Percentiles rank a stretch among this genome's conserved stretches.
Evolutionary conservation across 2,113 vertebrate species (phyloP).

Genomic region (Diadophis punctatus): DNA sequence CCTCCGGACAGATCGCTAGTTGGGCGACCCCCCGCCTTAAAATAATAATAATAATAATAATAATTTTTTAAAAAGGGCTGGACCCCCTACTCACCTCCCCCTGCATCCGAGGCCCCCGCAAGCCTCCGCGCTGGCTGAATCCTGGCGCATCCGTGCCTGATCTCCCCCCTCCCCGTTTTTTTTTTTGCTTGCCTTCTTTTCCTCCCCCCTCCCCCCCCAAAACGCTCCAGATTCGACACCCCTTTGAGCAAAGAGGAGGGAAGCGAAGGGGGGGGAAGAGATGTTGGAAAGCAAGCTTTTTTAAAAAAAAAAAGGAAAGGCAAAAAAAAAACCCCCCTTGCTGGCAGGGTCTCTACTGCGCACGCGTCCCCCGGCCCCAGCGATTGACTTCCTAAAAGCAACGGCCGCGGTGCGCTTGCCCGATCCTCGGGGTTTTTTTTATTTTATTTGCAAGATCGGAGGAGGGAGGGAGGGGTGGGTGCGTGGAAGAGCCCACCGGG

Average conservation of each 20-base stretch:
- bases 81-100: constrained; percentile 71
- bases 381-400: constrained; percentile 44
- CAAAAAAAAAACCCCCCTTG: neutral
- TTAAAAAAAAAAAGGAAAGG: neutral
- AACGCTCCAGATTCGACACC: constrained; percentile 60
- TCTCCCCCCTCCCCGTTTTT: neutral
- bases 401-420: constrained; percentile 48
- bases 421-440: too few species aligned
- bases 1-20: neutral
- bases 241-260: constrained; percentile 41
- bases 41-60: too few species aligned
- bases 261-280: constrained; percentile 36
- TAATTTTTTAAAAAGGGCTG: too few species aligned
- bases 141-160: constrained; percentile 72
- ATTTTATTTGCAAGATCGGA: neutral
- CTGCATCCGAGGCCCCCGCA: constrained; percentile 63
- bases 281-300: constrained; percentile 1
- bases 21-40: neutral
- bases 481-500: neutral
- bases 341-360: constrained; percentile 61
- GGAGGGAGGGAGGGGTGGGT: neutral
- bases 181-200: neutral
- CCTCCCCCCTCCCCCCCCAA: too few species aligned
- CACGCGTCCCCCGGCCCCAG: constrained; percentile 62
- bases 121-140: constrained; percentile 68